Percentiles rank a stretch among this genome's conserved stretches.
phyloP scores from a whole-genome alignment of 1,140 invertebrate species.

The Metaphire vulgaris region DNA sequence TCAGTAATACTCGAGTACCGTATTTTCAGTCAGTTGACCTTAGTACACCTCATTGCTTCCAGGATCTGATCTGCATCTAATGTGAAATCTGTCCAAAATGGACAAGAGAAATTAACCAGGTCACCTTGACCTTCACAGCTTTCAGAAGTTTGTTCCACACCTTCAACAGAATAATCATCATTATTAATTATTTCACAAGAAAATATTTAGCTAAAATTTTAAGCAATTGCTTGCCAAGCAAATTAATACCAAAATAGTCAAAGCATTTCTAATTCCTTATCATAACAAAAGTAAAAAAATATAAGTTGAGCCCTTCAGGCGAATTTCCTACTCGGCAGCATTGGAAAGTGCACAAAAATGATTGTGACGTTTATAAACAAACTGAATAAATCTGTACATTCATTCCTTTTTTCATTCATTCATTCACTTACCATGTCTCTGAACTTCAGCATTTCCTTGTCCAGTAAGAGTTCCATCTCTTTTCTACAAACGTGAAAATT shows the following conservation, averaged over 20 bases:
- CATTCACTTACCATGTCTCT: neutral
- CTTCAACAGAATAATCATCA: neutral
- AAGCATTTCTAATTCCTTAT: neutral
- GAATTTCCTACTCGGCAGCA: too few relatives aligned
- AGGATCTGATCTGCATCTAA: constrained; percentile 13
- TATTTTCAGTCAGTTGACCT: constrained; percentile 63
- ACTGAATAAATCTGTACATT: too few relatives aligned
- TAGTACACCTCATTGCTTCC: constrained; percentile 26
- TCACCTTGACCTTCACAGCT: neutral
- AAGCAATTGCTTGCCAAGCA: neutral
- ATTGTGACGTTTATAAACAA: too few relatives aligned
- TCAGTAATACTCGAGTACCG: too few relatives aligned
- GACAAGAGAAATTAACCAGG: neutral
- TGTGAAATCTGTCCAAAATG: constrained; percentile 12
- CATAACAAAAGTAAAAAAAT: neutral
- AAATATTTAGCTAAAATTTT: neutral
- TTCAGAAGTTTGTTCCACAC: neutral
- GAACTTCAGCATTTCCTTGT: neutral
- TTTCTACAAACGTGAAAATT: neutral
- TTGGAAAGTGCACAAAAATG: too few relatives aligned
- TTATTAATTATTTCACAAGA: neutral
- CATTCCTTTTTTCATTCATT: too few relatives aligned
- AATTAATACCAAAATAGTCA: neutral
- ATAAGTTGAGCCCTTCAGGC: neutral
- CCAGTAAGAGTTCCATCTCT: neutral